These are phyloP conservation scores for Nowickia ferox DNA, from an alignment of 2,888 invertebrate genomes.

Conservation along the genomic window DNA sequence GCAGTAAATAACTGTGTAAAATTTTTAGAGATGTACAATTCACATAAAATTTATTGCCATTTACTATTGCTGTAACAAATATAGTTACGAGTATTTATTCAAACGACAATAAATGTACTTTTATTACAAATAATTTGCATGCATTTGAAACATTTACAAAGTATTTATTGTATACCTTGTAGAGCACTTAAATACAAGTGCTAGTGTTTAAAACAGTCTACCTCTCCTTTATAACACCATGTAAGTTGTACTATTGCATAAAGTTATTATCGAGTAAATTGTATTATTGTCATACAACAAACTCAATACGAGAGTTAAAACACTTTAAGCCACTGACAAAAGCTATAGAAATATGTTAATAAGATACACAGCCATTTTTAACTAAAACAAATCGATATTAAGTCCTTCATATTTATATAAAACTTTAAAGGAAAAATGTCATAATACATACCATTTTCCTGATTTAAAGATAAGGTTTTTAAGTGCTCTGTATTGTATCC, in stretches of 20 bases:
- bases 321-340: constrained; percentile 11
- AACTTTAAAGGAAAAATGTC: no score
- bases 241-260: constrained; percentile 7
- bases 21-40: constrained; percentile 29
- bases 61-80: background rate
- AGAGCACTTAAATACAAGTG: constrained; percentile 7
- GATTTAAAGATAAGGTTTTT: no score
- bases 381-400: background rate
- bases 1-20: constrained; percentile 29
- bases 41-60: constrained; percentile 46
- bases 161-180: constrained; percentile 31
- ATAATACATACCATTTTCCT: no score
- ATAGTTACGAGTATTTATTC: background rate
- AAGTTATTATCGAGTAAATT: constrained; percentile 33
- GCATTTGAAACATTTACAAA: constrained; percentile 36
- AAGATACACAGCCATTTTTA: background rate
- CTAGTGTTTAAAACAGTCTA: background rate
- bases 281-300: constrained; percentile 5
- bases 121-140: constrained; percentile 39
- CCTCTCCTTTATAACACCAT: background rate
- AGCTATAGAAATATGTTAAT: background rate
- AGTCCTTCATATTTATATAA: background rate
- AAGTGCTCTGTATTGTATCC: no score
- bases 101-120: constrained; percentile 42
- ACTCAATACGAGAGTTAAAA: constrained; percentile 1